Base-by-base conservation (phyloP, 2,797 vertebrate species). In the Epinephelus awoara region DNA sequence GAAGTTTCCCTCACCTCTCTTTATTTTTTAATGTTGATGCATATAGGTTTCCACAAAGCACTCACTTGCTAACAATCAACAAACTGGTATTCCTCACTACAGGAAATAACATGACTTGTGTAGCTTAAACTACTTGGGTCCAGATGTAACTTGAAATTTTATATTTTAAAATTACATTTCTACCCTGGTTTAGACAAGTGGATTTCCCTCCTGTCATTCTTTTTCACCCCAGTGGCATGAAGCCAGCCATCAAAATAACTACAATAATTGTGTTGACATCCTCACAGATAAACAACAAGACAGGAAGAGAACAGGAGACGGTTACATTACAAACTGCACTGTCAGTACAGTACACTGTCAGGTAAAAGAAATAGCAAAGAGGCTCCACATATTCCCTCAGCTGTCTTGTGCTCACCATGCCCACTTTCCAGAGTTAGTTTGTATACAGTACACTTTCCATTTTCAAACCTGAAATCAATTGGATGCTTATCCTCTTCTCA, bases 391-490 rank as follows among this genome's bases (percentile, higher is more conserved):
- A 38, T 76, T 44, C 46, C 50, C 27, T 71, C n/a, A 40, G 19
- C 21, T 55, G 18, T 69, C 42, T 34, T 73, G 38, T 62, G 18
- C n/a, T 63, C n/a, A 40, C 44, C n/a, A 25, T 63, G 42, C 38
- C 2, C 11, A 12, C 55, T 58, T 56, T 72, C 13, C n/a, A 17
- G 65, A 79, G 66, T 81, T 71, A 64, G 67, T 85, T 84, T 88
- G 38, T 77, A 79, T 84, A 59, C 21, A 79, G 71, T 77, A 73
- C 70, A 67, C 77, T 90, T 91, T 90, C 77, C 72, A 73, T 92
- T 91, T 90, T 83, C 73, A 80, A 80, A 88, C 79, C 77, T 85
- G 72, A 85, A 94, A 92, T 93, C 89, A 89, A 88, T 75, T 77
- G 79, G 88, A 91, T 89, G 78, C 84, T 93, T 93, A 87, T 93